Evolutionary conservation across 2,888 invertebrate species (phyloP), one percentile per base, ranked within the genome.

Genomic region (Eurytoma californica): DNA sequence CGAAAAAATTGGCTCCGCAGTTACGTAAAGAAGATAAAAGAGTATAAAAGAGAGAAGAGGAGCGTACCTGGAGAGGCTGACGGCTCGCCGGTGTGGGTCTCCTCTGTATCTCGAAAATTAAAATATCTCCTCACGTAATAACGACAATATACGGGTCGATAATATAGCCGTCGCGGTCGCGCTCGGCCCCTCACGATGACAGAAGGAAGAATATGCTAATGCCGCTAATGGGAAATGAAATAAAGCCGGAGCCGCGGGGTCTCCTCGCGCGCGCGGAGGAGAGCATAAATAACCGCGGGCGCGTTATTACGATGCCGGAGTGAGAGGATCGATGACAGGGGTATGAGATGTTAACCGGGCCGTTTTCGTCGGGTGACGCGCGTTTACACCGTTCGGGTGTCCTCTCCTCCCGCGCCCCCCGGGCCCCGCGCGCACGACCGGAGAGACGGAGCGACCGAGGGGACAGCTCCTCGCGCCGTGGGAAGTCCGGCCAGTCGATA

Each of bases 251-350:
- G 63, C 53, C 83, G 39, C 39, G 39, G 83, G 84, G 83, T 83
- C 39, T 39, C 39, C 39, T 39, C 39, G 39, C 39, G 39, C 39
- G 9, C 39, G 39, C 39, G 39, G 39, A 39, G 39, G 39, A 39
- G 39, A 39, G 84, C 82, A 83, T 83, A 84, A 84, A 85, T 83
- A 83, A 74, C 63, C 79, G 70, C 79, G 76, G 70, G 67, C 80
- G 83, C 83, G 80, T 83, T 82, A 83, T 83, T 83, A 82, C 75
- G 72, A 66, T 73, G 76, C 74, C 28, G 79, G 67, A 77, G 78
- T 77, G 83, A 82, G 83, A 82, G 84, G 84, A 84, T 86, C 86
- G 86, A 86, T 85, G 86, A 87, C 86, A 87, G 85, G 83, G 84
- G 82, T 82, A 83, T 61, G 80, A 84, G 85, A 85, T 86, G 87